phyloP scores from a whole-genome alignment of 64 coral and sea anemone genomes.

The Actinia tenebrosa region DNA sequence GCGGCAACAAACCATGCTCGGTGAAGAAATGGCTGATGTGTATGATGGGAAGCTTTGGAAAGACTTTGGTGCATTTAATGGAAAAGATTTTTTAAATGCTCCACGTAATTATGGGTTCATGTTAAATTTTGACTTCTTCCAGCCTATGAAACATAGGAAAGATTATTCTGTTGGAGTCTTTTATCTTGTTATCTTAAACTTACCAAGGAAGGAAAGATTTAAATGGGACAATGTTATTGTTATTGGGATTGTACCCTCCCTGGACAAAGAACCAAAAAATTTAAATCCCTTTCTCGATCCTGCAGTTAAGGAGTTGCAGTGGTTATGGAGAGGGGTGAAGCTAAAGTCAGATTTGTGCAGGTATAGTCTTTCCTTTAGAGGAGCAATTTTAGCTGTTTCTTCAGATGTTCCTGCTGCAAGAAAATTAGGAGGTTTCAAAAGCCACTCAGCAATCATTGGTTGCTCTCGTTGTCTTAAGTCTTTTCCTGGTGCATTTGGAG shows the following conservation, averaged over 20 bases:
- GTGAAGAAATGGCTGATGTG: background rate
- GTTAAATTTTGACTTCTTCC: conserved; percentile 32
- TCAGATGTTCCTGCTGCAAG: conserved; percentile 13
- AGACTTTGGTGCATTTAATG: conserved; percentile 4
- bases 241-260: background rate
- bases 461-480: conserved; percentile 47
- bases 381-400: conserved; percentile 38
- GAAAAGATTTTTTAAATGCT: background rate
- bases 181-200: conserved; percentile 13
- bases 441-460: conserved; percentile 8
- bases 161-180: conserved; percentile 10
- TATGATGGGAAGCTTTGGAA: conserved; percentile 6
- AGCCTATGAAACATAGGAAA: conserved; percentile 26
- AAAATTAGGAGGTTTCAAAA: conserved; percentile 25
- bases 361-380: background rate
- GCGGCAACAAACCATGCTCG: background rate
- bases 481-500: conserved; percentile 16
- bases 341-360: background rate
- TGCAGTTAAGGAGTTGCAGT: conserved; percentile 19
- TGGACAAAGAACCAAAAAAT: background rate
- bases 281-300: conserved; percentile 24
- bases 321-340: conserved; percentile 17
- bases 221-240: conserved; percentile 8
- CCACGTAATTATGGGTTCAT: conserved; percentile 29
- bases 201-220: conserved; percentile 7